These are phyloP conservation scores for Coelinius sp. DNA, from an alignment of 2,888 invertebrate genomes.

Conservation along the genomic window DNA sequence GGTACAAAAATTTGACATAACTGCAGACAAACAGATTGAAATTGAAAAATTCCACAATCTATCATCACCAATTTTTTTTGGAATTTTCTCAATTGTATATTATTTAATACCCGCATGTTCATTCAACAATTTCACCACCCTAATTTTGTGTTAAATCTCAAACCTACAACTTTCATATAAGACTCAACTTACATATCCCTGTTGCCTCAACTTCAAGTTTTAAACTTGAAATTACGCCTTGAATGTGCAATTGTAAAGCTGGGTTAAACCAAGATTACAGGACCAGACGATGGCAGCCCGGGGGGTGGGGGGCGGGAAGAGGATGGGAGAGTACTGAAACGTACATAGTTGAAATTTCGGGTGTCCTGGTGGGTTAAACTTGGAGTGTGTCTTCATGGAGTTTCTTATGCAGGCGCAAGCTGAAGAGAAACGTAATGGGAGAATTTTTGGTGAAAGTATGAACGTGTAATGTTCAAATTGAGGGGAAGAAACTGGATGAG, in stretches of 20 bases:
- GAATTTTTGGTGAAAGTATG: conserved; percentile 15
- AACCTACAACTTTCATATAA: neutral
- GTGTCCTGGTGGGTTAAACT: conserved; percentile 20
- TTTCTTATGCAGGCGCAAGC: neutral
- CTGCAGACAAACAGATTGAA: neutral
- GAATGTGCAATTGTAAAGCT: conserved; percentile 12
- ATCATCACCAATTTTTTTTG: no score
- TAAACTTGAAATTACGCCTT: conserved; percentile 7
- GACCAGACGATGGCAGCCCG: neutral
- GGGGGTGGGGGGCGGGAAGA: neutral
- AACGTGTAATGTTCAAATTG: neutral
- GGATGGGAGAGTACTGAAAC: conserved; percentile 11
- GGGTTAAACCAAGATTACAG: conserved; percentile 12
- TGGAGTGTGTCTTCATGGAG: conserved; percentile 3
- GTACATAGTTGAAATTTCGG: conserved; percentile 24
- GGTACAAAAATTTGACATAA: neutral
- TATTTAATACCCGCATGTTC: no score
- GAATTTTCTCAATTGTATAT: no score
- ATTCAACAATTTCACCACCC: neutral
- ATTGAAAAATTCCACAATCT: neutral
- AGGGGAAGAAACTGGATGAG: neutral
- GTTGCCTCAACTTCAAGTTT: neutral
- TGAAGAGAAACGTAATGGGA: conserved; percentile 6
- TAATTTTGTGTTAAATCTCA: neutral
- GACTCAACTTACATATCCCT: neutral